Evolutionary conservation across 2,797 vertebrate genomes (phyloP).

Genomic region (Pseudochirops cupreus): DNA sequence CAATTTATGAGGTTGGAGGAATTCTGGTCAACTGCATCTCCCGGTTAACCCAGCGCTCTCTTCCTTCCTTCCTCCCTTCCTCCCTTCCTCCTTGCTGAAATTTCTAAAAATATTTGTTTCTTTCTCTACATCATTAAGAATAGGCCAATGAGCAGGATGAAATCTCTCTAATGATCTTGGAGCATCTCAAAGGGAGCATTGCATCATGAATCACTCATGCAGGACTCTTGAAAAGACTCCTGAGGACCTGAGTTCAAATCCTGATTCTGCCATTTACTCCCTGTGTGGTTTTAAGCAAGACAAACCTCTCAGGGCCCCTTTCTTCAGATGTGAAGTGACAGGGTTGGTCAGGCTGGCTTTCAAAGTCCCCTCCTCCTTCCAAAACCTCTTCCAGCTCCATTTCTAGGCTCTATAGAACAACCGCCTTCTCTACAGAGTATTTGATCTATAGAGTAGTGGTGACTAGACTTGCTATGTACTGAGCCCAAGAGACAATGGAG

Average conservation of each 20-base stretch:
- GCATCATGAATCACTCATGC: neutral
- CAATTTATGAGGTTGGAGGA: neutral
- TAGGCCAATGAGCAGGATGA: neutral
- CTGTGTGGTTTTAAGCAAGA: neutral
- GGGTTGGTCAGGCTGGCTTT: neutral
- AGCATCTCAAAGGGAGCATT: neutral
- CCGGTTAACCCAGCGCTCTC: neutral
- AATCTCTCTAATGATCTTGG: neutral
- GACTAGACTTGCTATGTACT: neutral
- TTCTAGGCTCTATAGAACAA: neutral
- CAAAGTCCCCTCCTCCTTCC: too few relatives aligned
- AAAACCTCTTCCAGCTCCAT: neutral
- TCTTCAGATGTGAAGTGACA: neutral
- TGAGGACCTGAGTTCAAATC: neutral
- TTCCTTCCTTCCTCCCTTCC: neutral
- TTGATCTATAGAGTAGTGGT: neutral
- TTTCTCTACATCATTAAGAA: neutral
- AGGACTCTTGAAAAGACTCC: neutral
- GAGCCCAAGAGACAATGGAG: neutral
- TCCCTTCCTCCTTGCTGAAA: neutral
- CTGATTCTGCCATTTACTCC: neutral
- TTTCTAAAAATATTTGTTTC: neutral
- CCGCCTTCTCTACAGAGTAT: neutral
- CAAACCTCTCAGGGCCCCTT: neutral
- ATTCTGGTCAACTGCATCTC: slow-evolving; percentile 25